phyloP scores from a whole-genome alignment of 2,888 invertebrate species.

The Deladenus siricidicola region DNA sequence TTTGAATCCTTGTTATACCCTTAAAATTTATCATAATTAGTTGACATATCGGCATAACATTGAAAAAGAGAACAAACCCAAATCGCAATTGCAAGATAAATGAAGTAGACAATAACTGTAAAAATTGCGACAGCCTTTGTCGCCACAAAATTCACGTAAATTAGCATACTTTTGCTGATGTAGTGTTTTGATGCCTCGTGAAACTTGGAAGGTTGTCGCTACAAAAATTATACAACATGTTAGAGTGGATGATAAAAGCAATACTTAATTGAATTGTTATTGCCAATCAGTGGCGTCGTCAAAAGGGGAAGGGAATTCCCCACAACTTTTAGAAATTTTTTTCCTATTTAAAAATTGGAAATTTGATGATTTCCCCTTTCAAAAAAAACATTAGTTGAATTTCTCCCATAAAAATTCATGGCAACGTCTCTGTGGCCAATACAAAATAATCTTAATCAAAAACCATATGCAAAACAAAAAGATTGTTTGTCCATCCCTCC shows the following conservation, averaged over 20 bases:
- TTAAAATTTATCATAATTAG: constrained; percentile 14
- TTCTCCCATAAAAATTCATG: no score
- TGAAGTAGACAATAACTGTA: constrained; percentile 38
- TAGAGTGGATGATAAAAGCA: background rate
- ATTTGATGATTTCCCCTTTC: no score
- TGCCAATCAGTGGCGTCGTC: no score
- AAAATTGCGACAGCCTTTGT: constrained; percentile 35
- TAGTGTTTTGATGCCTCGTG: constrained; percentile 49
- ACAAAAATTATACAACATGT: constrained; percentile 4
- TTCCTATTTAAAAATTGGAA: no score
- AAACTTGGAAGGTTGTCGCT: constrained; percentile 50
- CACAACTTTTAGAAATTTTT: no score
- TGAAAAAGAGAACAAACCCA: constrained; percentile 25
- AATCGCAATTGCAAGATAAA: constrained; percentile 41
- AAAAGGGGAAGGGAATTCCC: no score
- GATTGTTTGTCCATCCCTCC: no score
- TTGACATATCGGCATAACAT: background rate
- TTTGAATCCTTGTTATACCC: constrained; percentile 48
- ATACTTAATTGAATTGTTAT: background rate
- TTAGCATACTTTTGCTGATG: constrained; percentile 37
- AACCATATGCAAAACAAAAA: no score
- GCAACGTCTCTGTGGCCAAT: no score
- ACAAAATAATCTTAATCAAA: no score
- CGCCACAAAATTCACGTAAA: constrained; percentile 33
- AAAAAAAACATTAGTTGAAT: no score